Evolutionary conservation across 2,888 invertebrate species (phyloP), one percentile per base, ranked within the genome.

Genomic region (Philopedon plagiatum): DNA sequence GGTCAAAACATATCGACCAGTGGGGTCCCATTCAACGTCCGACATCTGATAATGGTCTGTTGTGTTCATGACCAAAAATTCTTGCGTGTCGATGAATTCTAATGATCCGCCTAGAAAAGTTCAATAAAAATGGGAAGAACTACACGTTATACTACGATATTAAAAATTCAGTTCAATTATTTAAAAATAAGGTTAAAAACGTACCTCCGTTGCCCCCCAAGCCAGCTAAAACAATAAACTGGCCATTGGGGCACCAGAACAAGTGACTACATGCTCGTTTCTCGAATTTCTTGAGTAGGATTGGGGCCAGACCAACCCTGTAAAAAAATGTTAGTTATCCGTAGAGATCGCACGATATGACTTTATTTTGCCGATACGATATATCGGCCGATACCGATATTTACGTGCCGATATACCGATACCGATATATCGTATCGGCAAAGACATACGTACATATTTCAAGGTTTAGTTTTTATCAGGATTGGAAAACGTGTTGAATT

Each of bases 1-100:
- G 0, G 98, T 97, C 62, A 95, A 94, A 11, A 99, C 96, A 83
- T 96, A 99, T 75, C 99, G 91, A 1, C 99, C 99, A 2, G 99
- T 99, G 0, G 99, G 99, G 86, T 99, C 99, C 99, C 99, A 99
- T 85, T 98, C 98, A 0, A 99, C 96, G 83, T 98, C 97, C 0
- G 97, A 96, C 84, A 92, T 92, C 85, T 91, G 88, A 86, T 95
- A 98, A 86, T 99, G 98, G 85, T 98, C 98, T 0, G 94, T 93
- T 9, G 94, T 92, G 81, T 94, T 94, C 94, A 97, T 97, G n/a
- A 96, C 91, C 5, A 96, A 93, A 85, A 97, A 98, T 83, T 99
- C 98, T 80, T 94, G 93, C 0, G 97, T 95, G 83, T 99, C 98
- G 54, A 98, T 92, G 84, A 98, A 99, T 86, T 98, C 98, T 78